These are phyloP conservation scores for Drosophila tsacasi DNA, from an alignment of 1,140 invertebrate species.

Conservation along the genomic window DNA sequence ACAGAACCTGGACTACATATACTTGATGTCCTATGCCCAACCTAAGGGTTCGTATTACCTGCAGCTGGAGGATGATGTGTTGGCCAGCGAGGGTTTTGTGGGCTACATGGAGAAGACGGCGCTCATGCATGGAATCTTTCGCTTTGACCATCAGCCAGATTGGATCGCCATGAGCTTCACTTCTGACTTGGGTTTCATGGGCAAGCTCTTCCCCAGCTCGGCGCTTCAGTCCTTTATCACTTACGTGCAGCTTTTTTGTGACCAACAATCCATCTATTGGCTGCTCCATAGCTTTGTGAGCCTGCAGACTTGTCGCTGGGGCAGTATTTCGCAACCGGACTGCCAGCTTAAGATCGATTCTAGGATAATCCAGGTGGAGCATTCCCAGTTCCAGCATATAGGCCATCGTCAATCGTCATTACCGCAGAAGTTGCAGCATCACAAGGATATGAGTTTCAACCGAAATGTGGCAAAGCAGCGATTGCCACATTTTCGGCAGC, in stretches of 20 bases:
- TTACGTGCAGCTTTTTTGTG: conserved; percentile 38
- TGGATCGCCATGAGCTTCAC: conserved; percentile 61
- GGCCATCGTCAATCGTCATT: conserved; percentile 25
- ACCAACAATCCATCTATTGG: conserved; percentile 55
- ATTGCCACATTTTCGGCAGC: conserved; percentile 41
- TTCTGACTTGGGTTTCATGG: conserved; percentile 43
- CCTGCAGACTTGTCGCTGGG: conserved; percentile 49
- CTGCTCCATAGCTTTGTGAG: conserved; percentile 47
- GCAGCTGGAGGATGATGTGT: conserved; percentile 48
- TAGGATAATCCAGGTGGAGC: conserved; percentile 5
- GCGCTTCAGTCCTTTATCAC: conserved; percentile 15
- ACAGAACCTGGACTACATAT: conserved; percentile 53
- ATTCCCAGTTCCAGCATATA: conserved; percentile 50
- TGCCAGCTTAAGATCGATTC: conserved; percentile 2
- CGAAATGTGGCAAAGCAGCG: background rate
- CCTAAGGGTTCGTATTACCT: conserved; percentile 46
- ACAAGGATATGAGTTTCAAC: conserved; percentile 4
- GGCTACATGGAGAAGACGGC: conserved; percentile 31
- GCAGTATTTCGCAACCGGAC: conserved; percentile 6
- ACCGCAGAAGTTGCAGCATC: conserved; percentile 18
- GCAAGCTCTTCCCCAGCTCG: conserved; percentile 40
- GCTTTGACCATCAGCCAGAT: conserved; percentile 11
- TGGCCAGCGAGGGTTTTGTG: conserved; percentile 17
- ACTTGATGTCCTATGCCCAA: conserved; percentile 47
- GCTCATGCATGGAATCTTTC: conserved; percentile 15